Conservation (phyloP, 2,888 invertebrate species). For the Rhyacophila evoluta region DNA sequence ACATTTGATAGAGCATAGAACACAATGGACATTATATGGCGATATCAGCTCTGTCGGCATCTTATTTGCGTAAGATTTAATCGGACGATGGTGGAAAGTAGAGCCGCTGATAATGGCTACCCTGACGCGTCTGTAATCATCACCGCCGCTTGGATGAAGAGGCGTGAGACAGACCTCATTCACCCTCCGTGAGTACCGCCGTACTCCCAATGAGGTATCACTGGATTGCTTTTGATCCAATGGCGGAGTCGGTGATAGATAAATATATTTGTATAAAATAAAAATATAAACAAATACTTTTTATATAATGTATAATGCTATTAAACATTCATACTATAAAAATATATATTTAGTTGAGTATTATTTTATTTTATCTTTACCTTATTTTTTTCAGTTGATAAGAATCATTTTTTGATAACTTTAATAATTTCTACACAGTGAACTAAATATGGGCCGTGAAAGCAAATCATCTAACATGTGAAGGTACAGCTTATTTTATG, state of each 20-base stretch:
- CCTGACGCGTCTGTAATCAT: constrained; percentile 17
- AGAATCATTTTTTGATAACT: too few relatives aligned
- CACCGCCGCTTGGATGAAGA: constrained; percentile 1
- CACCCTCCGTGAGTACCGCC: not conserved
- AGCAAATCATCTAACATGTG: too few relatives aligned
- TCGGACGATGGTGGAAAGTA: not conserved
- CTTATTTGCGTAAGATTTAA: constrained; percentile 24
- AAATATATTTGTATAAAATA: too few relatives aligned
- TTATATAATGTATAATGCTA: too few relatives aligned
- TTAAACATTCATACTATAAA: too few relatives aligned
- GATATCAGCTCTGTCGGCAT: constrained; percentile 6
- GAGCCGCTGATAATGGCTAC: constrained; percentile 22
- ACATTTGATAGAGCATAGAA: not conserved
- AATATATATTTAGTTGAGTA: too few relatives aligned
- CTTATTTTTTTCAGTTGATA: too few relatives aligned
- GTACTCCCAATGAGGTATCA: not conserved
- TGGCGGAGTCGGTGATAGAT: not conserved
- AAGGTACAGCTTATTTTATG: too few relatives aligned
- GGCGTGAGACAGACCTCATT: constrained; percentile 7
- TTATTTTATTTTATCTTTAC: too few relatives aligned
- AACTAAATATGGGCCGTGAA: too few relatives aligned
- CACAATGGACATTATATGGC: not conserved
- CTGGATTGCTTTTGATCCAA: not conserved
- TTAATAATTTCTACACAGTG: too few relatives aligned
- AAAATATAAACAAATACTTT: too few relatives aligned